These are phyloP conservation scores for Scelioninae gen. 2 DNA, from an alignment of 2,888 invertebrate species.

Conservation along the genomic window DNA sequence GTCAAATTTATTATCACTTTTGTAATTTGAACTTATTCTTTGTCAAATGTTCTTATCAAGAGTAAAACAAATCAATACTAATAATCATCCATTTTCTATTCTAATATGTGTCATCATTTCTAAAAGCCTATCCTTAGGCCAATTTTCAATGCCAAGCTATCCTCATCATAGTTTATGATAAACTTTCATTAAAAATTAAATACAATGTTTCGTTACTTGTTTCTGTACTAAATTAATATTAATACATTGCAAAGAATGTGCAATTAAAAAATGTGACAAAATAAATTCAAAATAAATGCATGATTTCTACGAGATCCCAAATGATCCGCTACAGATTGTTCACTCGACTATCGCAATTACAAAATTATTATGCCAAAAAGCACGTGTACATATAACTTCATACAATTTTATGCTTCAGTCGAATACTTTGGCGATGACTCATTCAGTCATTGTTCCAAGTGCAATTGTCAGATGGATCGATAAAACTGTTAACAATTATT, in stretches of 20 bases:
- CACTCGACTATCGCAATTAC: conserved; percentile 9
- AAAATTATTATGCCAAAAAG: conserved; percentile 23
- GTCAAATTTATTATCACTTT: neutral
- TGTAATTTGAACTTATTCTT: neutral
- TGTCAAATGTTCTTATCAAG: neutral
- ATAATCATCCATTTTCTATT: too few relatives aligned
- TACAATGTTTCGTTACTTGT: too few relatives aligned
- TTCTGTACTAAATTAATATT: too few relatives aligned
- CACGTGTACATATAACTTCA: conserved; percentile 42
- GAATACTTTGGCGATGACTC: conserved; percentile 34
- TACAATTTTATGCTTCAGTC: conserved; percentile 28
- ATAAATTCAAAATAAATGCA: too few relatives aligned
- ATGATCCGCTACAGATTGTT: neutral
- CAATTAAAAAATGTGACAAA: too few relatives aligned
- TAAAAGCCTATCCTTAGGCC: too few relatives aligned
- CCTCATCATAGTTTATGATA: too few relatives aligned
- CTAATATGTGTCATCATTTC: too few relatives aligned
- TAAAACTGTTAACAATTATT: conserved; percentile 12
- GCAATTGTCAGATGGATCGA: conserved; percentile 9
- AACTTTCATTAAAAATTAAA: too few relatives aligned
- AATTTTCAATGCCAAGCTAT: too few relatives aligned
- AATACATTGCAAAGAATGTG: too few relatives aligned
- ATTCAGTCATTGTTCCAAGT: conserved; percentile 24
- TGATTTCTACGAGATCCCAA: neutral
- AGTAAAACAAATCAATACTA: neutral